These are phyloP conservation scores for Astyanax mexicanus DNA, from an alignment of 2,797 vertebrate species.

Conservation along the genomic window DNA sequence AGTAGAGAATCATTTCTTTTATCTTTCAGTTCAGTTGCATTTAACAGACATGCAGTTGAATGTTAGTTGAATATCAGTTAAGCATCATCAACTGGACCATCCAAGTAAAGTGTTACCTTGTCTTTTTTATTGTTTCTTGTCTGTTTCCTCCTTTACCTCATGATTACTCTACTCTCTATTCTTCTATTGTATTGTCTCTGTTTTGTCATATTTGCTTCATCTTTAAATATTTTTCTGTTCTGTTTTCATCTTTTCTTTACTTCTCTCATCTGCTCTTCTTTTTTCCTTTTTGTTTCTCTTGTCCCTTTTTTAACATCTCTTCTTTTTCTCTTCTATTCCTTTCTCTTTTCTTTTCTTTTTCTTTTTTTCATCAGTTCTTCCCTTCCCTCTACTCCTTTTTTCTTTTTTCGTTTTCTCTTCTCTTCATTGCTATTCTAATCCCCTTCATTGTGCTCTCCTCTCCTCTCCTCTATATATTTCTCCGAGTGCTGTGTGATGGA, in stretches of 20 bases:
- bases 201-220: neutral
- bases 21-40: too few relatives aligned
- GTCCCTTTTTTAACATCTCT: conserved; percentile 5
- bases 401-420: neutral
- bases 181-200: neutral
- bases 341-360: conserved; percentile 11
- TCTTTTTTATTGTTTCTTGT: too few relatives aligned
- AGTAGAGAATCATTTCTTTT: too few relatives aligned
- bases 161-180: too few relatives aligned
- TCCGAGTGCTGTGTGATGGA: conserved; percentile 16
- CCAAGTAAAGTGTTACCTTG: too few relatives aligned
- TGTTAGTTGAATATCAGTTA: too few relatives aligned
- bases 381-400: too few relatives aligned
- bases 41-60: too few relatives aligned
- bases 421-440: too few relatives aligned
- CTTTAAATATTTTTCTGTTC: neutral
- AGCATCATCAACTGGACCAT: too few relatives aligned
- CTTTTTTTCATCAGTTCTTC: neutral
- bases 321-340: neutral
- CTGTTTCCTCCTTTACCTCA: too few relatives aligned
- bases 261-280: neutral
- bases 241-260: neutral
- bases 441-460: conserved; percentile 23
- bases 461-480: conserved; percentile 18
- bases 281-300: neutral